Percentiles rank a stretch among this genome's conserved stretches.
These are phyloP conservation scores for Pelobates cultripes DNA, from an alignment of 2,797 vertebrate genomes.

Conservation along the genomic window DNA sequence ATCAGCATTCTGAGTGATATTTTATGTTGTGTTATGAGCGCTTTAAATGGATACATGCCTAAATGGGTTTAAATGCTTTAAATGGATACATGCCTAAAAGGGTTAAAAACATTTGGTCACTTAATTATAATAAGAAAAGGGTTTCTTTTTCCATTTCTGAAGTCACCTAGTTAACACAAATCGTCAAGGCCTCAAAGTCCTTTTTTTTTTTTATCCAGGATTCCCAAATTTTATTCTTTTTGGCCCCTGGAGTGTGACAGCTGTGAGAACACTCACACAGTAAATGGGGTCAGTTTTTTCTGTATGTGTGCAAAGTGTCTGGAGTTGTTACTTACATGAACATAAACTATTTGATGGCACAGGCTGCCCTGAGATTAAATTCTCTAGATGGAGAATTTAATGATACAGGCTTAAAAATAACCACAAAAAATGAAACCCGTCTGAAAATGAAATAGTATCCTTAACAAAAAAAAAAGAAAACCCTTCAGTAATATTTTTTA, in stretches of 20 bases:
- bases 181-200: neutral
- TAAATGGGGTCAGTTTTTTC: constrained; percentile 21
- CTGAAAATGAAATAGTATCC: constrained; percentile 51
- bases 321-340: constrained; percentile 26
- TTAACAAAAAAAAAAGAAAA: constrained; percentile 21
- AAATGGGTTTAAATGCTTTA: too few species aligned
- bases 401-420: constrained; percentile 48
- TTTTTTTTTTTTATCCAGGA: neutral
- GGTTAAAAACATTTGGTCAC: neutral
- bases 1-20: too few species aligned
- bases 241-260: constrained; percentile 17
- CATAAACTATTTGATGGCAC: constrained; percentile 35
- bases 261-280: constrained; percentile 12
- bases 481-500: constrained; percentile 42
- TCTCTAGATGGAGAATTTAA: constrained; percentile 45
- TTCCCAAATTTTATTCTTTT: neutral
- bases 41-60: too few species aligned
- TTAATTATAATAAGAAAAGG: neutral
- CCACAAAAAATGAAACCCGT: constrained; percentile 41
- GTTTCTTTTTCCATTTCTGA: neutral
- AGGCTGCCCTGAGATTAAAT: constrained; percentile 40
- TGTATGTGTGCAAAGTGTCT: constrained; percentile 16
- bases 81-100: neutral
- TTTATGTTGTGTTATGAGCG: too few species aligned
- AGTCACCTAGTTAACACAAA: neutral